Evolutionary conservation across 2,797 vertebrate genomes (phyloP), one percentile per base, ranked within the genome.

Genomic region (Manis javanica): DNA sequence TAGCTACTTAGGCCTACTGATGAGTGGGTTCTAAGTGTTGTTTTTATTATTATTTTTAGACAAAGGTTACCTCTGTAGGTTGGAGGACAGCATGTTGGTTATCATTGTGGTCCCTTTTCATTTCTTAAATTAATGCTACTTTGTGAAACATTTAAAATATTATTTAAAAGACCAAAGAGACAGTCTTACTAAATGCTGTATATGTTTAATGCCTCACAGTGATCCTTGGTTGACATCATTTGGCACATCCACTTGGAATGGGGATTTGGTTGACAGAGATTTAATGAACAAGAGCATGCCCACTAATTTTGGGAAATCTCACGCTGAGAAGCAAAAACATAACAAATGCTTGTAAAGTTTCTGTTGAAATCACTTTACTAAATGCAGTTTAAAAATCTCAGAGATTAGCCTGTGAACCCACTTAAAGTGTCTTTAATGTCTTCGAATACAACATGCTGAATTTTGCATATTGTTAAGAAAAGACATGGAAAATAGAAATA

Each of bases 311-410:
- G 59, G 55, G 72, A 77, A 93, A 91, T 94, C 68, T 91, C 90
- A 83, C 59, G 88, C 92, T 88, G 92, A 95, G 95, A 97, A 79
- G 68, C 75, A 96, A 97, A 97, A 97, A 63, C 42, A 91, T 81
- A 91, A 95, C 64, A 92, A 95, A 94, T 84, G 61, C 90, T 88
- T 90, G 49, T 88, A 72, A 97, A 96, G 72, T 93, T 97, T 94
- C 68, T 93, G 57, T 89, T 90, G 71, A 95, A 87, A 75, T 91
- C 66, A 55, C 55, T 89, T 96, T 95, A 78, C 74, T 90, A 90
- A 94, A 92, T 14, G 51, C 59, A 86, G n/a, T 93, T 91, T 78
- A 90, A 91, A 95, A 91, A 46, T 93, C 72, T 82, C 82, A 95
- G 31, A 84, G 82, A 92, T 86, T 86, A 77, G 71, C 74, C 57